Evolutionary conservation across 2,113 vertebrate genomes (phyloP).

Genomic region (Petromus typicus): DNA sequence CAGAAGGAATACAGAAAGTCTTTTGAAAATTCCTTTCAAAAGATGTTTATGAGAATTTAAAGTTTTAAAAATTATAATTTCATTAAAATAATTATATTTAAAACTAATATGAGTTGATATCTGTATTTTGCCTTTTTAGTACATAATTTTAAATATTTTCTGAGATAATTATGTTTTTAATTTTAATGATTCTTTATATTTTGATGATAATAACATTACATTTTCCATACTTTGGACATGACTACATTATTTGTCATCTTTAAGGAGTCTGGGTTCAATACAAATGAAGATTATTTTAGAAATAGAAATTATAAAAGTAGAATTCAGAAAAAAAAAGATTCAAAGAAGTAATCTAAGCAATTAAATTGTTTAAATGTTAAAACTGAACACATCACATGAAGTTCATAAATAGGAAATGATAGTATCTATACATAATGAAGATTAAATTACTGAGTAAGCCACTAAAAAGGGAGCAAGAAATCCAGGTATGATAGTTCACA

Average conservation of each 20-base stretch:
- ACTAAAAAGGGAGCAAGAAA: neutral
- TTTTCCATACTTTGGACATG: neutral
- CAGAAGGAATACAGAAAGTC: neutral
- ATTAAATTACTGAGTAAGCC: neutral
- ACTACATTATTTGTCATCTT: neutral
- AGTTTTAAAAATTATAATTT: neutral
- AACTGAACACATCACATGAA: neutral
- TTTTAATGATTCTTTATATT: neutral
- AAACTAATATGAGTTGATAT: neutral
- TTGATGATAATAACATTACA: neutral
- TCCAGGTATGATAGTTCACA: neutral
- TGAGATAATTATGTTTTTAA: neutral
- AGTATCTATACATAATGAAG: neutral
- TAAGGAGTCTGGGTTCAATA: neutral
- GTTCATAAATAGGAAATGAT: neutral
- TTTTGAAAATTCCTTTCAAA: neutral
- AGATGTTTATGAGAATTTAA: no score
- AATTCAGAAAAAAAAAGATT: conserved; percentile 26
- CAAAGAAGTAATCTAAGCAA: neutral
- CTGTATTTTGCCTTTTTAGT: neutral
- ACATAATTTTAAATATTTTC: neutral
- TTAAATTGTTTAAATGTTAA: neutral
- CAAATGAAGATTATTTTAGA: conserved; percentile 21
- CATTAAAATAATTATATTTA: neutral
- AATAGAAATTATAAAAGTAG: neutral